phyloP scores from a whole-genome alignment of 2,888 invertebrate species.

The Eurytoma adleriae region DNA sequence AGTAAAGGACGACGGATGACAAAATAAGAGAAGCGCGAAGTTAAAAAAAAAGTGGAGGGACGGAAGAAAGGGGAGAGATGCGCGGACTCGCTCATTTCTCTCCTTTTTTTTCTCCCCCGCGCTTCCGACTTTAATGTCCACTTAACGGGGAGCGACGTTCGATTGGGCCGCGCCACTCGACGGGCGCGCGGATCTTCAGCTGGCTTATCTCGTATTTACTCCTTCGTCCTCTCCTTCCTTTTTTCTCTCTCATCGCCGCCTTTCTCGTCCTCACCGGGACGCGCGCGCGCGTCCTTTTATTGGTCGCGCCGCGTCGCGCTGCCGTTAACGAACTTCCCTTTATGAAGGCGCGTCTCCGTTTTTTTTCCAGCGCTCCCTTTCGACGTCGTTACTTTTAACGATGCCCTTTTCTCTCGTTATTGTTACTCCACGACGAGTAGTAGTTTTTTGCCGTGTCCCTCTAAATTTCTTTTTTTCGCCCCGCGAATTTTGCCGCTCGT shows the following conservation, averaged over 20 bases:
- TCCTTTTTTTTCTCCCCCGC: not conserved
- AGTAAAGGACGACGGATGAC: too few species aligned
- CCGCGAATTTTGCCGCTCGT: too few species aligned
- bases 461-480: too few species aligned
- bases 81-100: slow-evolving; percentile 2
- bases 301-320: slow-evolving; percentile 6
- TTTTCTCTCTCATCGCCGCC: not conserved
- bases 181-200: slow-evolving; percentile 28
- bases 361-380: slow-evolving; percentile 1
- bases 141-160: slow-evolving; percentile 40
- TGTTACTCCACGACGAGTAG: too few species aligned
- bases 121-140: slow-evolving; percentile 45
- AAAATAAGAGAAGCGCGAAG: not conserved
- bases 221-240: not conserved
- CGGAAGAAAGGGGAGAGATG: slow-evolving; percentile 2
- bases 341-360: not conserved
- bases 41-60: slow-evolving; percentile 1
- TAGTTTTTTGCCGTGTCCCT: not conserved
- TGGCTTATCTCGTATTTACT: slow-evolving; percentile 36
- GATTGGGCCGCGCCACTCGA: slow-evolving; percentile 24
- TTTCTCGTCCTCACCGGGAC: not conserved
- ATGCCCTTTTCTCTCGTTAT: not conserved
- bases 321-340: slow-evolving; percentile 10
- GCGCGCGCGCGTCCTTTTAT: not conserved
- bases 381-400: not conserved